Evolutionary conservation across 2,797 vertebrate species (phyloP).

Genomic region (Myotis findleyi): DNA sequence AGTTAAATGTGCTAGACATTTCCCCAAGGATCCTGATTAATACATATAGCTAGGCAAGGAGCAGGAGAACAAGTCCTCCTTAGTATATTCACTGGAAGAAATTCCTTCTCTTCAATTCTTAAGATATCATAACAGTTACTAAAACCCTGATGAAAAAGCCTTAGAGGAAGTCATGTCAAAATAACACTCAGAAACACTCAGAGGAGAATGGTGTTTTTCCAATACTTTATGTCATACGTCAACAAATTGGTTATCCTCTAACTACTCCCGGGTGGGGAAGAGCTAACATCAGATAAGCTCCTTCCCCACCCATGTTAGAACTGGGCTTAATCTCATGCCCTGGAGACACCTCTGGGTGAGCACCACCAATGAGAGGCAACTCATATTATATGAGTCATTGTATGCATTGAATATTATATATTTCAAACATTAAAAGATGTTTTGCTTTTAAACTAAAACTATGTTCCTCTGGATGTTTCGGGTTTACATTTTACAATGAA

Average conservation of each 20-base stretch:
- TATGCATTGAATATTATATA: neutral
- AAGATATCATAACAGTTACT: neutral
- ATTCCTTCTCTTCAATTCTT: neutral
- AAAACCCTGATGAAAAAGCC: neutral
- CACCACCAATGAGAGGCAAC: neutral
- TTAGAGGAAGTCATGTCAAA: conserved; percentile 10
- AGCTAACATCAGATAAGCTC: neutral
- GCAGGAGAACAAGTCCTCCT: too few relatives aligned
- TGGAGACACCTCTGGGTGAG: neutral
- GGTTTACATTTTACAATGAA: conserved; percentile 10
- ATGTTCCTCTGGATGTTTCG: neutral
- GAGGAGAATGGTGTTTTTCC: neutral
- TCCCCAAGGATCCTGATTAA: neutral
- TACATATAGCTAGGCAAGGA: neutral
- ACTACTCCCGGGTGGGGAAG: neutral
- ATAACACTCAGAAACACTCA: neutral
- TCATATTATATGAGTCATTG: neutral
- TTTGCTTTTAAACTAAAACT: conserved; percentile 36
- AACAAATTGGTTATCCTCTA: neutral
- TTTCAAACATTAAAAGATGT: neutral
- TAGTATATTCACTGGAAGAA: neutral
- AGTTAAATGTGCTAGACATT: neutral
- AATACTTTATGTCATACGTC: neutral
- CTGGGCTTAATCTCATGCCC: neutral
- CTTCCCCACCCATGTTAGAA: neutral